A percentile compares a stretch with the other conserved stretches of the same genome.
Evolutionary conservation across 2,888 invertebrate species (phyloP).

Genomic region (Thumatha senex): DNA sequence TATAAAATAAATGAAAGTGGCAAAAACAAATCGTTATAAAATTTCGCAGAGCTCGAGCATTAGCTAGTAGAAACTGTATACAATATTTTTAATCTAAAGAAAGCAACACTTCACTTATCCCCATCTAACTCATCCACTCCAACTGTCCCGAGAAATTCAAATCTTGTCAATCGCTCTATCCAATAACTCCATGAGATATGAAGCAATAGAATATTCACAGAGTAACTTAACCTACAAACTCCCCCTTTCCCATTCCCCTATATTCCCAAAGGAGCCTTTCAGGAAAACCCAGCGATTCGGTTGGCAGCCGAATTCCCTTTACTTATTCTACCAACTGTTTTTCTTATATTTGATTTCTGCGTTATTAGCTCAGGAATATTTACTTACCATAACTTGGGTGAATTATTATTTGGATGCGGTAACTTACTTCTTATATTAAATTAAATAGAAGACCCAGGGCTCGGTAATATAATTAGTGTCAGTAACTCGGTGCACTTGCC

Average conservation of each 20-base stretch:
- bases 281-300: constrained; percentile 20
- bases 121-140: no score
- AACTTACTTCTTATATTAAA: neutral
- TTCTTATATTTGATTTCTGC: constrained; percentile 34
- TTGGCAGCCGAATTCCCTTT: constrained; percentile 28
- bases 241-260: neutral
- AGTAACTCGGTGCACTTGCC: no score
- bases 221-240: constrained; percentile 1
- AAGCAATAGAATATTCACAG: constrained; percentile 28
- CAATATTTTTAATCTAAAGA: no score
- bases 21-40: no score
- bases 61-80: no score
- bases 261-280: constrained; percentile 26
- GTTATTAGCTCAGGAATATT: constrained; percentile 22
- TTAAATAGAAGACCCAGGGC: neutral
- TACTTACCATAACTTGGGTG: constrained; percentile 2
- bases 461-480: neutral
- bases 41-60: no score
- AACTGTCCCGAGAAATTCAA: constrained; percentile 7
- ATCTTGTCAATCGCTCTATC: constrained; percentile 18
- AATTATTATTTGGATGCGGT: constrained; percentile 1
- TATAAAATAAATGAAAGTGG: no score
- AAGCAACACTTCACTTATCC: no score
- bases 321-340: constrained; percentile 21
- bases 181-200: constrained; percentile 21